Evolutionary conservation across 2,888 invertebrate species (phyloP), one percentile per base, ranked within the genome.

Genomic region (Gnatocerus cornutus): DNA sequence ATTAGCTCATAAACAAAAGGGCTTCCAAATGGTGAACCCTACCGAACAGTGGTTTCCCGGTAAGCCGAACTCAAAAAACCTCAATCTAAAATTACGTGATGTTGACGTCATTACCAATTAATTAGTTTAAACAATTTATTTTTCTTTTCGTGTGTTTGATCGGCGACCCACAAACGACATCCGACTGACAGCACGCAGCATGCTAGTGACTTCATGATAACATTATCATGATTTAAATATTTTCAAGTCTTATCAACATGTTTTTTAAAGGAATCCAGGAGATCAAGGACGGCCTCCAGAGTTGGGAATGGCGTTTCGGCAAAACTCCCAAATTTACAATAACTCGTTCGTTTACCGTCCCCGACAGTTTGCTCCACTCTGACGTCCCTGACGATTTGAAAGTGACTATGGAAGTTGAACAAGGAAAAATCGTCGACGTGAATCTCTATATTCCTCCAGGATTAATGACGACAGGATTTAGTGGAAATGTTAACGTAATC

Each of bases 221-320:
- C 33, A 7, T 33, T 33, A 33, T 33, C 7, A 33, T 33, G 7
- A 9, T 33, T 33, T 4, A 33, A 33, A 33, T 33, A 33, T 33
- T 33, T 33, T 33, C n/a, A 7, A n/a, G 1, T 33, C n/a, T 55
- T 55, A 41, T 41, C 41, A 10, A n/a, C 9, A 45, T 12, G 21
- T 58, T 41, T 41, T 43, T 61, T 46, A 6, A 39, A 72, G 63
- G 56, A 13, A 69, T 73, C 52, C 52, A 46, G 7, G 69, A 50
- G n/a, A 86, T 95, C 66, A 89, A 89, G 65, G 87, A 89, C 39
- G 90, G 91, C 71, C 89, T 95, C 56, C 84, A 87, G 73, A 91
- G 91, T 21, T 97, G 96, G 95, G 91, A 95, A 68, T 97, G 97
- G 97, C 90, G 91, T 71, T 93, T 89, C 82, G 97, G 96, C 0